Evolutionary conservation across 2,113 vertebrate species (phyloP), one percentile per base, ranked within the genome.

Genomic region (Zapornia atra): DNA sequence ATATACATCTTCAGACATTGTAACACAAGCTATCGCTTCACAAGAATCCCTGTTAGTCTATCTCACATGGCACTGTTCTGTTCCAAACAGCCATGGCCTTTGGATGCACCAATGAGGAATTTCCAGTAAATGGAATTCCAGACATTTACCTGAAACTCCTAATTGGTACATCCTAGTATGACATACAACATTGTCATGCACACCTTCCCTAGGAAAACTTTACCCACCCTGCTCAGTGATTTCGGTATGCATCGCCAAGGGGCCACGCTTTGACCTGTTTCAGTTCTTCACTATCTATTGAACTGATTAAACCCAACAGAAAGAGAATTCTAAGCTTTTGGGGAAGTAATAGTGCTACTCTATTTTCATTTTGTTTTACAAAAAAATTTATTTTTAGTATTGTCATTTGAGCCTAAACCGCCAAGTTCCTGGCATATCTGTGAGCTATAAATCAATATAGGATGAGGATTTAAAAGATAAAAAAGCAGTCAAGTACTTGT

Each of bases 381-480:
- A n/a, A n/a, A n/a, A n/a, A n/a, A 44, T 17, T 40, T 56, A 44
- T 89, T 92, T 54, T 84, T 70, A 38, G 36, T 54, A 66, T 29
- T 93, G 42, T 33, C 79, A 60, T 92, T 88, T 92, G 16, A 87
- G 38, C 68, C 82, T 94, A 84, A 96, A 92, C 51, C 6, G 36
- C 53, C 38, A 83, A 88, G 66, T 73, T 91, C 29, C 84, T 91
- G 42, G 63, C 71, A 90, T 68, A 44, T 22, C 73, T 92, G 66
- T 63, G 77, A 95, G 66, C 76, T 90, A 38, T 21, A 88, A 88
- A 96, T 96, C 87, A 96, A 92, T 92, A 97, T 81, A 94, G 53
- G 96, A 57, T 84, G 80, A 96, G 0, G 64, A 97, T 97, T 96
- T 98, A 96, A 97, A 97, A 96, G 93, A 97, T 96, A 95, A 97